Evolutionary conservation across 2,797 vertebrate species (phyloP).

Genomic region (Lindbergichthys nudifrons): DNA sequence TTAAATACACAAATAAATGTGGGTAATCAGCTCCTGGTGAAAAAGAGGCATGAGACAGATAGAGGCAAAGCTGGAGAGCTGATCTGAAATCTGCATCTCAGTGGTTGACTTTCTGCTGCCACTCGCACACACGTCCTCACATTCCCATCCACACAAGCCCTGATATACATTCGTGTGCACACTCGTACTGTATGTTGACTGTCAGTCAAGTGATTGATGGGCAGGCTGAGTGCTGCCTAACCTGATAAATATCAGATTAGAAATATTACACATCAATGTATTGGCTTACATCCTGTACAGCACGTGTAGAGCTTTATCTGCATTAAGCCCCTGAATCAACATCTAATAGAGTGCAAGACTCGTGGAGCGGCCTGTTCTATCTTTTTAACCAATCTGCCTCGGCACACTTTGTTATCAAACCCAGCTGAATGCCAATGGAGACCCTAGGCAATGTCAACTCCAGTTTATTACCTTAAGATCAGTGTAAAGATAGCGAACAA

Average conservation of each 20-base stretch:
- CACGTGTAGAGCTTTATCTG: constrained; percentile 63
- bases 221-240: constrained; percentile 41
- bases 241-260: constrained; percentile 66
- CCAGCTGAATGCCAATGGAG: constrained; percentile 65
- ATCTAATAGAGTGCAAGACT: constrained; percentile 52
- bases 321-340: constrained; percentile 66
- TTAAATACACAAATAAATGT: not conserved
- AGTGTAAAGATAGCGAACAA: constrained; percentile 69
- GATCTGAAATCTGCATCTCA: not conserved
- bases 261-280: constrained; percentile 45
- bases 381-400: constrained; percentile 61
- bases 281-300: constrained; percentile 51
- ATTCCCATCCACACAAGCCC: not conserved
- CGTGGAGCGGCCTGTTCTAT: constrained; percentile 46
- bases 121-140: not conserved
- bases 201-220: constrained; percentile 59
- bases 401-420: constrained; percentile 69
- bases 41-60: constrained; percentile 4
- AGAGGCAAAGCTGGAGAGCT: constrained; percentile 8
- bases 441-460: constrained; percentile 70
- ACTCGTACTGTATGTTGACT: constrained; percentile 19
- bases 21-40: not conserved
- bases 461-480: constrained; percentile 74
- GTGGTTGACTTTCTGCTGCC: constrained; percentile 7
- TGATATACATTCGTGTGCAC: constrained; percentile 41